A percentile compares a stretch with the other conserved stretches of the same genome.
Conservation (phyloP, 2,888 invertebrate species). For the Dendrolimus pini region DNA sequence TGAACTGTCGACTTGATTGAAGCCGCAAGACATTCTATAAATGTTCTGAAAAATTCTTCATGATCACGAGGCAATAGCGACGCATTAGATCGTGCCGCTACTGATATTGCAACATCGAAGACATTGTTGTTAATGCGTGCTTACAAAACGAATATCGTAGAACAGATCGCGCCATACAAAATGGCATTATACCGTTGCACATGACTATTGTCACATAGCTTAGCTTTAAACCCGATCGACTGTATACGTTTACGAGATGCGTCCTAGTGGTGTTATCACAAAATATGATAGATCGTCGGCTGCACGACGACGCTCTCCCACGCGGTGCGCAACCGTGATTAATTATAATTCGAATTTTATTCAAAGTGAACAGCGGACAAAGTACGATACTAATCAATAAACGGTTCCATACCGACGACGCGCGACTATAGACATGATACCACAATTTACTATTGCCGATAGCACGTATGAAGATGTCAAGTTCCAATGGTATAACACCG, state of each 20-base stretch:
- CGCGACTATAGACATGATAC: conserved; percentile 71
- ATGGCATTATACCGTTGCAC: conserved; percentile 41
- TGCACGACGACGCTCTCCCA: conserved; percentile 69
- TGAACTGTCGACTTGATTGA: conserved; percentile 41
- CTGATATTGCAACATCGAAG: conserved; percentile 8
- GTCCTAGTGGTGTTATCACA: conserved; percentile 73
- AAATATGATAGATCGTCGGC: conserved; percentile 74
- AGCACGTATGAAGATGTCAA: conserved; percentile 71
- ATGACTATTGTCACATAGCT: conserved; percentile 48
- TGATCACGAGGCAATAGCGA: background rate
- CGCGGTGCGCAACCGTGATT: conserved; percentile 68
- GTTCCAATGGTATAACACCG: conserved; percentile 47
- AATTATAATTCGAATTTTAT: conserved; percentile 78
- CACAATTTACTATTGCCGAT: conserved; percentile 70
- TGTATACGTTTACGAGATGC: conserved; percentile 66
- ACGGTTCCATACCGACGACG: conserved; percentile 74
- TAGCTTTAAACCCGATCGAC: conserved; percentile 51
- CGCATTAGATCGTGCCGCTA: background rate
- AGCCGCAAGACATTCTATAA: conserved; percentile 23
- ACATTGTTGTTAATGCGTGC: conserved; percentile 19
- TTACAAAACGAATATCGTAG: conserved; percentile 21
- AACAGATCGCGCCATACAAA: conserved; percentile 25
- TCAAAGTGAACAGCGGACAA: conserved; percentile 76
- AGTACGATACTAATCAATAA: conserved; percentile 76
- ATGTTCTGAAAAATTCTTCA: conserved; percentile 2